Conservation (phyloP, 2,888 invertebrate species). For the Leptinotarsa tumamoca region DNA sequence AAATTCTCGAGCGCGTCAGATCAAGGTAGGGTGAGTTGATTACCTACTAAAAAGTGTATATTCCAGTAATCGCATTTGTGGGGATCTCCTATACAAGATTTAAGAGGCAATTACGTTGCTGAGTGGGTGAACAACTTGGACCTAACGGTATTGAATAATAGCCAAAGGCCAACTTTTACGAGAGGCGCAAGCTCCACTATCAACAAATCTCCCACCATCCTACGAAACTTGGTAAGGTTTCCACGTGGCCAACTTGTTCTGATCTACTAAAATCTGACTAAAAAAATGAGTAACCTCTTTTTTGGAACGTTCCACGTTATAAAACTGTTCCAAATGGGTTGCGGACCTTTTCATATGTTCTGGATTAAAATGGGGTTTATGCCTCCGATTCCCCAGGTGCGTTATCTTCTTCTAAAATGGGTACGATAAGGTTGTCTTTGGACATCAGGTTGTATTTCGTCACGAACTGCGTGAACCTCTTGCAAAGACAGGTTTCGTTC, state of each 20-base stretch:
- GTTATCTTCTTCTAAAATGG: constrained; percentile 87
- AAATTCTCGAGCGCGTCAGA: too few species aligned
- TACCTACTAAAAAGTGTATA: too few species aligned
- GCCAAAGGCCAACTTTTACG: too few species aligned
- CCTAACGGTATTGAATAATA: too few species aligned
- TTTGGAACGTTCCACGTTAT: not conserved
- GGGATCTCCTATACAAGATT: too few species aligned
- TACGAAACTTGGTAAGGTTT: not conserved
- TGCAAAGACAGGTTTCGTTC: constrained; percentile 94
- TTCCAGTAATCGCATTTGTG: too few species aligned
- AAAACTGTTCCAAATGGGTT: not conserved
- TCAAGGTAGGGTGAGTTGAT: too few species aligned
- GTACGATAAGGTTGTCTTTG: constrained; percentile 97
- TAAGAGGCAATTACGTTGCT: too few species aligned
- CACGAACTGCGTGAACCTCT: constrained; percentile 96
- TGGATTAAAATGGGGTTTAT: constrained; percentile 48
- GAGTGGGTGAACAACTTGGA: too few species aligned
- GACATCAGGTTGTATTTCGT: constrained; percentile 99
- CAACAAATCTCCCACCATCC: not conserved
- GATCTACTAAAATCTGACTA: not conserved
- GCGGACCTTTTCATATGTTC: not conserved
- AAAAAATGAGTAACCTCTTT: not conserved
- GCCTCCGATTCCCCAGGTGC: constrained; percentile 70
- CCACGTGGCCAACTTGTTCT: not conserved
- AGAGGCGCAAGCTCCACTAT: too few species aligned